These are phyloP conservation scores for Tapera naevia DNA, from an alignment of 2,797 vertebrate genomes.

Conservation along the genomic window DNA sequence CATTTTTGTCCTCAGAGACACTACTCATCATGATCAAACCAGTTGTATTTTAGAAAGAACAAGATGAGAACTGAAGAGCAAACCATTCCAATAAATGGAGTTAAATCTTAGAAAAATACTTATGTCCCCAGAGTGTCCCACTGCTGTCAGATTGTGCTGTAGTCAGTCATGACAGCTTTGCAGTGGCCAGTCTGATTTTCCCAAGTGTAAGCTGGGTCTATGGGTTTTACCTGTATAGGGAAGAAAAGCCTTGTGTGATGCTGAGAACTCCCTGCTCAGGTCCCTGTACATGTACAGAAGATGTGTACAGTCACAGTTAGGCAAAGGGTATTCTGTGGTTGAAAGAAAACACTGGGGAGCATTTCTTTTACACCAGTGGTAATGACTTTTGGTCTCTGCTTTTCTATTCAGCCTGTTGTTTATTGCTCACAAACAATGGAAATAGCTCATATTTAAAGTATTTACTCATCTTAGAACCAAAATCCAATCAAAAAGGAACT, in stretches of 20 bases:
- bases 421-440: conserved; percentile 39
- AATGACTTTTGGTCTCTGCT: conserved; percentile 18
- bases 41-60: neutral
- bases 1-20: neutral
- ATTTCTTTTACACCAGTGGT: neutral
- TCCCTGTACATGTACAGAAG: neutral
- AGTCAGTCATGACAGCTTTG: neutral
- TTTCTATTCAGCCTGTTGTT: conserved; percentile 25
- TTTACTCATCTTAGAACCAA: conserved; percentile 50
- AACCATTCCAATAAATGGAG: neutral
- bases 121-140: neutral
- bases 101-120: neutral
- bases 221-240: neutral
- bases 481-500: conserved; percentile 14
- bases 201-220: neutral
- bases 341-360: neutral
- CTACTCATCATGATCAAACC: neutral
- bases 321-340: neutral
- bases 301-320: neutral
- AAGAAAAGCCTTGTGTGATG: neutral
- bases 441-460: conserved; percentile 7
- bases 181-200: neutral
- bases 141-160: neutral
- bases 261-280: neutral
- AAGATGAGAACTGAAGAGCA: neutral